Base-by-base conservation (phyloP, 2,113 vertebrate genomes). In the Sylvicapra grimmia region DNA sequence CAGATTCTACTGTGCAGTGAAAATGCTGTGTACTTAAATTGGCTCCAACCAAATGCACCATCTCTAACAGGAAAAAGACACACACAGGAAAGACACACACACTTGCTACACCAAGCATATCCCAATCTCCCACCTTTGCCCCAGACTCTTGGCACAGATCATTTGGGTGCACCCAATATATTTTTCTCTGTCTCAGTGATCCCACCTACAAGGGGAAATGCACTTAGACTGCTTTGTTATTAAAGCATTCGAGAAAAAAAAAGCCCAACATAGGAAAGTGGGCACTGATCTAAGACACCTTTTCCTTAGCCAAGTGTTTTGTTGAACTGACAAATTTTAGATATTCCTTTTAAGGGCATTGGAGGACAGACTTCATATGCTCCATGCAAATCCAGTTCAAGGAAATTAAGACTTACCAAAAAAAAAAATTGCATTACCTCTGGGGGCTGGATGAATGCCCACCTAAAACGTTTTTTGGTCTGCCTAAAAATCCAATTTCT, bases 321-420 rank as follows among this genome's bases (percentile, higher is more conserved):
- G 94, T 13, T 54, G 89, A 85, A 36, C 90, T 63, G 83, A 59
- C 77, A 61, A 89, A 82, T 85, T 82, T 72, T 96, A 77, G 40
- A 63, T 93, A 91, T 89, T 93, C 89, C 86, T 98, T 96, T 94
- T 95, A 86, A 96, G 96, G 94, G 68, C 89, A 89, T 13, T 63
- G 63, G 93, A 95, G 86, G 89, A 54, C 90, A 88, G 49, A 91
- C 6, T 94, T 85, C 44, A 53, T 29, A 31, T 84, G 63, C 53
- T 63, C 80, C 8, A 6, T 14, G 92, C 94, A 93, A 93, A 89
- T 40, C 49, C 47, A 80, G 77, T 82, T 79, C 86, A 84, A 86
- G 89, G 89, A 91, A 96, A 96, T 97, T 31, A 97, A 94, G 84
- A 96, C 53, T 95, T 89, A 77, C 3, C 23, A 27, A 44, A 77